A percentile compares a stretch with the other conserved stretches of the same genome.
These are phyloP conservation scores for Sebastes umbrosus DNA, from an alignment of 2,797 vertebrate species.

Conservation along the genomic window DNA sequence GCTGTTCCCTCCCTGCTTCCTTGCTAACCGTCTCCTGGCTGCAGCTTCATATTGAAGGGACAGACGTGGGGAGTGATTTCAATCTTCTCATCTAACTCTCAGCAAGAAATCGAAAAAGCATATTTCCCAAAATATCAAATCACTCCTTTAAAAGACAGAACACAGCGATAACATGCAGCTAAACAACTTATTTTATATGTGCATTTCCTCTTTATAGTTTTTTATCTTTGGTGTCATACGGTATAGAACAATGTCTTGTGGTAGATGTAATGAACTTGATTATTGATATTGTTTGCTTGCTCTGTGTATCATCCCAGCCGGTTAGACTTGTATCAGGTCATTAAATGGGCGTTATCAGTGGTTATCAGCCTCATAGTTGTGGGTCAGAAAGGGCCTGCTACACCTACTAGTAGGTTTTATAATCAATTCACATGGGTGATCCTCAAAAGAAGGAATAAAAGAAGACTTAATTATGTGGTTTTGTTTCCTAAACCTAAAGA, in stretches of 20 bases:
- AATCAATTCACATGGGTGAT: too few relatives aligned
- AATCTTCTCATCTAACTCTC: neutral
- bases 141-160: neutral
- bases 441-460: too few relatives aligned
- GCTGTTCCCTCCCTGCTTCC: neutral
- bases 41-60: too few relatives aligned
- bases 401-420: too few relatives aligned
- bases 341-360: too few relatives aligned
- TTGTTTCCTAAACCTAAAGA: too few relatives aligned
- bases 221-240: neutral
- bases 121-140: neutral
- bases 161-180: neutral
- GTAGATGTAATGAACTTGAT: neutral
- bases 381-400: too few relatives aligned
- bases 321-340: too few relatives aligned
- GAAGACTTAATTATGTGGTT: too few relatives aligned
- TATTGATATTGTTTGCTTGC: neutral
- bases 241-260: neutral
- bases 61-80: neutral
- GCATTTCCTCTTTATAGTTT: neutral
- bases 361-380: too few relatives aligned
- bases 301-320: neutral
- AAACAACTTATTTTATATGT: neutral
- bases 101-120: neutral
- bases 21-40: too few relatives aligned